Percentiles rank a stretch among this genome's conserved stretches.
These are phyloP conservation scores for Cephus rjabovi DNA, from an alignment of 2,888 invertebrate species.

Conservation along the genomic window DNA sequence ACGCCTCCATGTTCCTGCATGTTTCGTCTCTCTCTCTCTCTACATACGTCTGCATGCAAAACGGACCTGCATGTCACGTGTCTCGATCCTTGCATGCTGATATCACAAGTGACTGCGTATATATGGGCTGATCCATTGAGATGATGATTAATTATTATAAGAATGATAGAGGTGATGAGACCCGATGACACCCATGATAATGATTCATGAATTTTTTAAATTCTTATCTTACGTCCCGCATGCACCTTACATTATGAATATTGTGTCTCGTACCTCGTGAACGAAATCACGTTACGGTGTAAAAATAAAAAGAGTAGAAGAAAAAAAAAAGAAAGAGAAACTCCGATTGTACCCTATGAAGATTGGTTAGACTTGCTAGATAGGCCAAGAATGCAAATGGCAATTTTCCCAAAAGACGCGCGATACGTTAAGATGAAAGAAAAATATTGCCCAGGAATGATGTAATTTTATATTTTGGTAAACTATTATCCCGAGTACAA, in stretches of 20 bases:
- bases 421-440: not conserved
- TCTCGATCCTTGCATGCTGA: slow-evolving; percentile 51
- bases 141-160: slow-evolving; percentile 29
- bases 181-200: not conserved
- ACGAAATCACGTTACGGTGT: too few species aligned
- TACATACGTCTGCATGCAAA: slow-evolving; percentile 31
- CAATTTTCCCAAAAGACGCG: slow-evolving; percentile 13
- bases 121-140: slow-evolving; percentile 29
- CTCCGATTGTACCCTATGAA: slow-evolving; percentile 28
- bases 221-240: too few species aligned
- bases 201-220: too few species aligned
- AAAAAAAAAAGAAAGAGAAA: not conserved
- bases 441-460: too few species aligned
- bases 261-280: too few species aligned
- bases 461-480: too few species aligned
- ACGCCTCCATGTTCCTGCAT: slow-evolving; percentile 48
- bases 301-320: too few species aligned
- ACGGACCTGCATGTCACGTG: slow-evolving; percentile 51
- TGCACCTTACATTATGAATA: too few species aligned
- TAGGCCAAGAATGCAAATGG: slow-evolving; percentile 15
- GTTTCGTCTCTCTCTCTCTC: slow-evolving; percentile 40
- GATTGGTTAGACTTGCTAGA: slow-evolving; percentile 52
- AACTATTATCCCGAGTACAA: too few species aligned
- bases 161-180: slow-evolving; percentile 30
- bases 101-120: slow-evolving; percentile 29